These are phyloP conservation scores for Scalopus aquaticus DNA, from an alignment of 2,113 vertebrate genomes.

Conservation along the genomic window DNA sequence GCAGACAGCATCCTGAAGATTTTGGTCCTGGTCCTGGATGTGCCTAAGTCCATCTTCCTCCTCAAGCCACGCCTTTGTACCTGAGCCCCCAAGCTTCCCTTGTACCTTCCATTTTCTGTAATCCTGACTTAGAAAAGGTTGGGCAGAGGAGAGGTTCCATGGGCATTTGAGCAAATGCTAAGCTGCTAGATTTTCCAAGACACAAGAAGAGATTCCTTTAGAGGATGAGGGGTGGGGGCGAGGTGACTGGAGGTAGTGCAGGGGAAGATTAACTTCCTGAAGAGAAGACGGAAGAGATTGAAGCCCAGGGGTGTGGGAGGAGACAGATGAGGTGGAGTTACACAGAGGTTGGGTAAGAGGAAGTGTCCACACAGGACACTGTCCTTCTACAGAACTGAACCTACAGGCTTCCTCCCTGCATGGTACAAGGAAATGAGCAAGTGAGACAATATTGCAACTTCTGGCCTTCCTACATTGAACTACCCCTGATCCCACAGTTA, in stretches of 20 bases:
- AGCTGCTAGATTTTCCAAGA: not conserved
- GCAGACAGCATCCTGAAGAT: not conserved
- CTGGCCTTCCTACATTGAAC: no score
- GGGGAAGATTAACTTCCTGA: not conserved
- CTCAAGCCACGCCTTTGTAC: not conserved
- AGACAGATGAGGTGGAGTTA: not conserved
- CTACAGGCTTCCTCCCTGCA: not conserved
- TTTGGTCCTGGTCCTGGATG: not conserved
- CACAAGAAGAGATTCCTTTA: not conserved
- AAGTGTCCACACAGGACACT: not conserved
- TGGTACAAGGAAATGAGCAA: slow-evolving; percentile 27
- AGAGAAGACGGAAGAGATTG: not conserved
- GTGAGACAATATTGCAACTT: not conserved
- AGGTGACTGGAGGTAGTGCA: not conserved
- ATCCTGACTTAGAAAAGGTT: not conserved
- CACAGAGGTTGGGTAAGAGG: slow-evolving; percentile 1
- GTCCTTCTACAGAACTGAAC: not conserved
- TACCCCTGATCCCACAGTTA: not conserved
- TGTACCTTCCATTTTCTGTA: not conserved
- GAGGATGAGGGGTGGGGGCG: no score
- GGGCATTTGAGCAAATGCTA: not conserved
- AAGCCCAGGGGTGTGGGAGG: not conserved
- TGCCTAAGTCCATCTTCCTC: not conserved
- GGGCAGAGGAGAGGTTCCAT: not conserved
- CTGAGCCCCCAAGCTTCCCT: not conserved